Conservation (phyloP, 2,888 invertebrate species). For the Hirtodrosophila confusa region DNA sequence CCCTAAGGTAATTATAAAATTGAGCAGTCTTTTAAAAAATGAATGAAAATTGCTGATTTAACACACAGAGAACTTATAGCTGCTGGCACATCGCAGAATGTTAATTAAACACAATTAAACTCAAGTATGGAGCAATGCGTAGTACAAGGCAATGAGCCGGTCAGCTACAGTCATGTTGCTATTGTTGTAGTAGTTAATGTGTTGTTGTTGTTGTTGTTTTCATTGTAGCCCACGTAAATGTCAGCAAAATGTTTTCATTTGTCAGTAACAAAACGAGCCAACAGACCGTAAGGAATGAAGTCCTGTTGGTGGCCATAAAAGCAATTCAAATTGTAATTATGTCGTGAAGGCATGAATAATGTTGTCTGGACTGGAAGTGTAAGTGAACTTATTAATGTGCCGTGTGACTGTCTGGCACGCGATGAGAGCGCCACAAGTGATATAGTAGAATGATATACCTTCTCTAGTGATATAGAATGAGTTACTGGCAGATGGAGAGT, state of each 20-base stretch:
- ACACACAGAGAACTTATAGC: slow-evolving; percentile 19
- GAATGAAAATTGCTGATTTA: slow-evolving; percentile 47
- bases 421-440: slow-evolving; percentile 38
- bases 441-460: slow-evolving; percentile 13
- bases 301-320: slow-evolving; percentile 63
- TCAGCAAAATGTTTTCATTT: slow-evolving; percentile 75
- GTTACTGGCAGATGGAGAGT: slow-evolving; percentile 20
- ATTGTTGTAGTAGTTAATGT: slow-evolving; percentile 8
- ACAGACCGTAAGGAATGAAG: slow-evolving; percentile 40
- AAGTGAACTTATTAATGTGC: slow-evolving; percentile 73
- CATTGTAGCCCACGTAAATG: slow-evolving; percentile 57
- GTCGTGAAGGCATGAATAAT: slow-evolving; percentile 74
- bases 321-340: slow-evolving; percentile 77
- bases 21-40: slow-evolving; percentile 16
- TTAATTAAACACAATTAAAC: slow-evolving; percentile 70
- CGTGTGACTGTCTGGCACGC: slow-evolving; percentile 55
- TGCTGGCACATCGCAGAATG: slow-evolving; percentile 62
- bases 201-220: slow-evolving; percentile 2
- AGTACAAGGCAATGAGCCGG: slow-evolving; percentile 40
- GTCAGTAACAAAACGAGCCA: slow-evolving; percentile 60
- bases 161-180: slow-evolving; percentile 22
- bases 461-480: slow-evolving; percentile 1
- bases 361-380: slow-evolving; percentile 69
- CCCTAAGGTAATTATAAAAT: slow-evolving; percentile 38
- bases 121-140: slow-evolving; percentile 31